Conservation (phyloP, 2,113 vertebrate genomes). For the Procavia capensis region DNA sequence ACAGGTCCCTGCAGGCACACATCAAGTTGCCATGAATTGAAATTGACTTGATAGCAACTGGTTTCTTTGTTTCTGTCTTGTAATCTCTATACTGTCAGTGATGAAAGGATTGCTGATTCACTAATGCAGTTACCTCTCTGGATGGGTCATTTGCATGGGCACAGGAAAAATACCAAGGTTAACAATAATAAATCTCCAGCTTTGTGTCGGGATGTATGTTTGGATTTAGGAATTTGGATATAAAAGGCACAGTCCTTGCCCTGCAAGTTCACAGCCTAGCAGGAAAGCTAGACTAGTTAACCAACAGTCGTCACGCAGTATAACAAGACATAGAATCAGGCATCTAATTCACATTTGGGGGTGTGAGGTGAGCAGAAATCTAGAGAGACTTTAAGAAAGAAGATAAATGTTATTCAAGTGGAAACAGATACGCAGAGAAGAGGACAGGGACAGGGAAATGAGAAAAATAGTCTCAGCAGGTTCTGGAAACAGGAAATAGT, state of each 20-base stretch:
- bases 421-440: neutral
- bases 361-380: too few species aligned
- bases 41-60: neutral
- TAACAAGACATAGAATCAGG: neutral
- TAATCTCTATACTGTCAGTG: neutral
- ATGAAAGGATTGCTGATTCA: neutral
- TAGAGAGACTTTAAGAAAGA: neutral
- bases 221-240: neutral
- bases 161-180: neutral
- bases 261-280: neutral
- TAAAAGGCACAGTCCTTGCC: neutral
- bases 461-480: neutral
- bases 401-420: neutral
- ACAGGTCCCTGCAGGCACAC: neutral
- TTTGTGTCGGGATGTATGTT: neutral
- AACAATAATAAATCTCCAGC: neutral
- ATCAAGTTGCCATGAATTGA: neutral
- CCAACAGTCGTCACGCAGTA: neutral
- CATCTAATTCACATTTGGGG: neutral
- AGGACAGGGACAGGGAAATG: neutral
- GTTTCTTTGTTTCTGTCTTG: neutral
- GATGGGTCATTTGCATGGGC: neutral
- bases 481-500: neutral
- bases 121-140: neutral
- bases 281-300: neutral